phyloP scores from a whole-genome alignment of 2,888 invertebrate species.

The Microplitis manilae region DNA sequence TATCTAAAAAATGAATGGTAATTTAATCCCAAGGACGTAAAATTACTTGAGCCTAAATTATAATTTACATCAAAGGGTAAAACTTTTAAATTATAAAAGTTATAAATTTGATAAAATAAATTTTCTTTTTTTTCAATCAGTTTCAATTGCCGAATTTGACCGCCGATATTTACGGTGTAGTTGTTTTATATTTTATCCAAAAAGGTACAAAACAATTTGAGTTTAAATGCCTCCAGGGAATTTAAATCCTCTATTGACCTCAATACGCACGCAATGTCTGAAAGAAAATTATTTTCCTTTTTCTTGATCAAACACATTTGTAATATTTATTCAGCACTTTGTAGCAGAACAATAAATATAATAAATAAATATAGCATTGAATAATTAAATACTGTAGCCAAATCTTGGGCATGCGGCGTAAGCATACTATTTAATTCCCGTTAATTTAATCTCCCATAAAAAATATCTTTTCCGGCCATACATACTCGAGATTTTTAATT shows the following conservation, averaged over 20 bases:
- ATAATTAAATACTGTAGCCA: no score
- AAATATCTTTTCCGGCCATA: not conserved
- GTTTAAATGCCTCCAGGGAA: not conserved
- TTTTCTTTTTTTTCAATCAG: not conserved
- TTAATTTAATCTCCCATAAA: not conserved
- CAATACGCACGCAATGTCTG: not conserved
- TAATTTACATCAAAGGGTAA: no score
- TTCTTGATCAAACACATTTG: not conserved
- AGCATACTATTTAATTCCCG: not conserved
- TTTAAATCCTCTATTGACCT: not conserved
- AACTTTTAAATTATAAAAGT: no score
- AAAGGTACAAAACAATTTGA: not conserved
- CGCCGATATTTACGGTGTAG: not conserved
- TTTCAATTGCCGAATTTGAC: not conserved
- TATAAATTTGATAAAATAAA: not conserved
- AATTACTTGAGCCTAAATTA: no score
- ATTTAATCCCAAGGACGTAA: not conserved
- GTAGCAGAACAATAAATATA: not conserved
- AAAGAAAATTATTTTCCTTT: not conserved
- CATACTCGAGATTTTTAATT: constrained; percentile 1
- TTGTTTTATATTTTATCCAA: not conserved
- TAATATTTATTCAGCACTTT: not conserved
- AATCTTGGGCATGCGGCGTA: no score
- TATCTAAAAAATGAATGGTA: not conserved
- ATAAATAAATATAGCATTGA: no score